Evolutionary conservation across 1,140 invertebrate species (phyloP).

Genomic region (Saxidomus purpurata): DNA sequence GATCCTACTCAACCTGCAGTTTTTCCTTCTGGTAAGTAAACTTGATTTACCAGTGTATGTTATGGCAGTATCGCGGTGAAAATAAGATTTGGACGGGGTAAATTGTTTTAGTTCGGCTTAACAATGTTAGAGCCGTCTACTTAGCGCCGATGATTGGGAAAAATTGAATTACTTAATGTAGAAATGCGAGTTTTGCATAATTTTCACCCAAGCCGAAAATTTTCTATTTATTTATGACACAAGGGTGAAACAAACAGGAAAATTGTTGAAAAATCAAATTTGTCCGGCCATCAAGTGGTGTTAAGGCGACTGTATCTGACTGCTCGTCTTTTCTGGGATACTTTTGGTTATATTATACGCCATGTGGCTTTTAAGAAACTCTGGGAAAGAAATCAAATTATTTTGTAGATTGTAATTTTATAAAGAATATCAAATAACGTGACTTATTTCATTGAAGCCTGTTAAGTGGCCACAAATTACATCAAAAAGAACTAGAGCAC

Average conservation of each 20-base stretch:
- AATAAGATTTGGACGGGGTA: conserved; percentile 84
- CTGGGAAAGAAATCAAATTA: conserved; percentile 59
- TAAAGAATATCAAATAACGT: conserved; percentile 79
- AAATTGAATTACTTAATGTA: conserved; percentile 84
- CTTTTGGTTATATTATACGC: conserved; percentile 63
- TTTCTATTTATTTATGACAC: conserved; percentile 83
- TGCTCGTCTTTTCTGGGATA: conserved; percentile 53
- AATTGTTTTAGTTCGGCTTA: conserved; percentile 84
- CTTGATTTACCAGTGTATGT: conserved; percentile 82
- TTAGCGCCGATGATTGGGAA: conserved; percentile 77
- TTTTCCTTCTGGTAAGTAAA: conserved; percentile 83
- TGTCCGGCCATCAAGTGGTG: conserved; percentile 68
- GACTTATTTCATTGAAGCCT: conserved; percentile 66
- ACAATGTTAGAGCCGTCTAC: conserved; percentile 81
- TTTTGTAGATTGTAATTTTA: conserved; percentile 78
- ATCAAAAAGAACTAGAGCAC: conserved; percentile 56
- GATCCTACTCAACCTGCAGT: conserved; percentile 83
- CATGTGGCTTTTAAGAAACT: conserved; percentile 62
- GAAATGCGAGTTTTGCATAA: conserved; percentile 84
- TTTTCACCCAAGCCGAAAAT: conserved; percentile 82
- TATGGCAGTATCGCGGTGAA: conserved; percentile 74
- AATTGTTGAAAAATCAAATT: conserved; percentile 81
- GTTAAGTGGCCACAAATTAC: conserved; percentile 67
- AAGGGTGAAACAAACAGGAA: conserved; percentile 81
- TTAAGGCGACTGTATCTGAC: conserved; percentile 63